Evolutionary conservation across 1,140 invertebrate species (phyloP).

Genomic region (Drosophila prosaltans): DNA sequence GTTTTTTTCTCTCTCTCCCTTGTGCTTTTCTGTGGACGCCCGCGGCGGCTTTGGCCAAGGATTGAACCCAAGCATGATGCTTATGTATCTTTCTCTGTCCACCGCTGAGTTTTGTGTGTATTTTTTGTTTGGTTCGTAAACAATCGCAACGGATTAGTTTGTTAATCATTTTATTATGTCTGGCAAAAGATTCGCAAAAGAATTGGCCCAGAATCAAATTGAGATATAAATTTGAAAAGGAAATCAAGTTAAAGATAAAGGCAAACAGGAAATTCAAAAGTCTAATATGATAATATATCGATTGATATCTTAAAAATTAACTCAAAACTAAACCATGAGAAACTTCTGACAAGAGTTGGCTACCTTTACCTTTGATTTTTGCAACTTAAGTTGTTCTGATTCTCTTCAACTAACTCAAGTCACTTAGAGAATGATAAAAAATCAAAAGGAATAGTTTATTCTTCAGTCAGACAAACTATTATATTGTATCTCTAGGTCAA

Average conservation of each 20-base stretch:
- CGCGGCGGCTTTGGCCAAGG: conserved; percentile 34
- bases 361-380: too few relatives aligned
- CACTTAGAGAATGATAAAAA: too few relatives aligned
- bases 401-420: too few relatives aligned
- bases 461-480: too few relatives aligned
- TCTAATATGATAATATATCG: too few relatives aligned
- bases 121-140: conserved; percentile 45
- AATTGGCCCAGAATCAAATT: conserved; percentile 29
- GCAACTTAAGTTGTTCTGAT: too few relatives aligned
- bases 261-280: conserved; percentile 26
- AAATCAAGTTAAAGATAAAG: conserved; percentile 9
- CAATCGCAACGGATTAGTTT: conserved; percentile 77
- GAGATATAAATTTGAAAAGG: conserved; percentile 19
- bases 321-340: too few relatives aligned
- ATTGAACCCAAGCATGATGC: conserved; percentile 28
- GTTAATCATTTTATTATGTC: conserved; percentile 76
- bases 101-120: conserved; percentile 20
- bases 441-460: too few relatives aligned
- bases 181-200: conserved; percentile 27
- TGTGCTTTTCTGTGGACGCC: conserved; percentile 9
- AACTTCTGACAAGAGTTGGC: too few relatives aligned
- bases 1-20: neutral
- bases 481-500: too few relatives aligned
- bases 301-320: too few relatives aligned
- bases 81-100: conserved; percentile 33